phyloP scores from a whole-genome alignment of 2,888 invertebrate genomes.

The Iselma pallidipennis region DNA sequence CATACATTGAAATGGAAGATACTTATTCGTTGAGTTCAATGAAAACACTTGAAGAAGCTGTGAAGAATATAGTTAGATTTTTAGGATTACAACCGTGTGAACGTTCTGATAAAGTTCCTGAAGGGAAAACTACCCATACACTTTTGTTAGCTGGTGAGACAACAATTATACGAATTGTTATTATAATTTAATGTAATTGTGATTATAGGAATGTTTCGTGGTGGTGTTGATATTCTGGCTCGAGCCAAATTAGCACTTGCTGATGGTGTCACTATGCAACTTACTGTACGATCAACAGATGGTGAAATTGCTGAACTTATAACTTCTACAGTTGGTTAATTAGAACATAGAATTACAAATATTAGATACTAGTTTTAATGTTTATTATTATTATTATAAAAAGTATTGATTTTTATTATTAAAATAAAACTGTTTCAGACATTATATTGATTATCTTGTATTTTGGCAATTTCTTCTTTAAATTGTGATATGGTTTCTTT shows the following conservation, averaged over 20 bases:
- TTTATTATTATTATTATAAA: slow-evolving; percentile 9
- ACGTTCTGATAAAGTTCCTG: slow-evolving; percentile 78
- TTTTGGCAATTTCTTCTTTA: slow-evolving; percentile 72
- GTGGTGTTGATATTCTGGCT: slow-evolving; percentile 87
- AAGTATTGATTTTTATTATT: slow-evolving; percentile 6
- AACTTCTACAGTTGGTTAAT: slow-evolving; percentile 80
- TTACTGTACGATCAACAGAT: slow-evolving; percentile 86
- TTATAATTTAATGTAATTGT: slow-evolving; percentile 5
- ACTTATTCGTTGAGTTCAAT: slow-evolving; percentile 88
- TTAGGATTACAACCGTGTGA: slow-evolving; percentile 86
- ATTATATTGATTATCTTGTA: slow-evolving; percentile 48
- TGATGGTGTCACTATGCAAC: slow-evolving; percentile 89
- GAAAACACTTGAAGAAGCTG: slow-evolving; percentile 79
- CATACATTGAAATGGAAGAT: slow-evolving; percentile 78
- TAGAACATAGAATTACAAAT: not conserved
- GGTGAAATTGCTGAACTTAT: slow-evolving; percentile 86
- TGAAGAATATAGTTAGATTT: slow-evolving; percentile 80
- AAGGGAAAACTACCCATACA: slow-evolving; percentile 82
- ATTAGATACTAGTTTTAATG: not conserved
- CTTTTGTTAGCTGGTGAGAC: slow-evolving; percentile 73
- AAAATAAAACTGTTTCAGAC: slow-evolving; percentile 20
- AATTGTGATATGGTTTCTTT: slow-evolving; percentile 84
- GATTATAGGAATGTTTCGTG: slow-evolving; percentile 77
- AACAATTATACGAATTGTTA: slow-evolving; percentile 7
- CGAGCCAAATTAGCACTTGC: slow-evolving; percentile 82